These are phyloP conservation scores for Brachirus orientalis DNA, from an alignment of 2,113 vertebrate species.

Conservation along the genomic window DNA sequence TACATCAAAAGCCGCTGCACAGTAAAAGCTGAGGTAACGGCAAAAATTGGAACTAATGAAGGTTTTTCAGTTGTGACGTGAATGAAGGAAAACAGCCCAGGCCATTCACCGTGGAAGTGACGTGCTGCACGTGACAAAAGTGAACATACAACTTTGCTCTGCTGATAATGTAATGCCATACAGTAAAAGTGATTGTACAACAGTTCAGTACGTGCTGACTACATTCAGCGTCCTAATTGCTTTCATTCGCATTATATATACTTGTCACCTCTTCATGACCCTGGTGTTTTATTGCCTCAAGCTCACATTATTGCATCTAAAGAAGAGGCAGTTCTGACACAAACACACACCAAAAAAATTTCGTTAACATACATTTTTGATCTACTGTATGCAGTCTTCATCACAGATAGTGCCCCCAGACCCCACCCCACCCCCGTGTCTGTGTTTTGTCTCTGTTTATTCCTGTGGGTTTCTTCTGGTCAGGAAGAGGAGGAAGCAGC, in stretches of 20 bases:
- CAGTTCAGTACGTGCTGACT: neutral
- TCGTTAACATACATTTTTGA: slow-evolving; percentile 7
- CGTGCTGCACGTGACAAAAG: slow-evolving; percentile 2
- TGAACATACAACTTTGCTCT: slow-evolving; percentile 3
- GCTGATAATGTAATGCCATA: slow-evolving; percentile 7
- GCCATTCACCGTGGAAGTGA: slow-evolving; percentile 13
- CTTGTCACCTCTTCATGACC: slow-evolving; percentile 8
- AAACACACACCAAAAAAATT: neutral
- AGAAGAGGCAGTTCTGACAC: too few relatives aligned
- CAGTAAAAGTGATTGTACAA: neutral
- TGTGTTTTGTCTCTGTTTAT: slow-evolving; percentile 64
- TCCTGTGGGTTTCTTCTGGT: slow-evolving; percentile 48
- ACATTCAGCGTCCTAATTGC: slow-evolving; percentile 12
- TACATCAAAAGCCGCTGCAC: neutral
- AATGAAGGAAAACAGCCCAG: neutral
- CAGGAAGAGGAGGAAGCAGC: slow-evolving; percentile 62
- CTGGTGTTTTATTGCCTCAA: slow-evolving; percentile 20
- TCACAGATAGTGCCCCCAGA: too few relatives aligned
- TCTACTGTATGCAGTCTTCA: slow-evolving; percentile 5
- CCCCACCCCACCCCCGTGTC: neutral
- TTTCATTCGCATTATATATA: slow-evolving; percentile 3
- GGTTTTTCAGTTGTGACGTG: neutral
- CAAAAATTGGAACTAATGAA: slow-evolving; percentile 2
- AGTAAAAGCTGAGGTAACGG: neutral
- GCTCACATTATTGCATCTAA: slow-evolving; percentile 5